Conservation (phyloP, 1,140 invertebrate genomes). For the Drosophila varians region DNA sequence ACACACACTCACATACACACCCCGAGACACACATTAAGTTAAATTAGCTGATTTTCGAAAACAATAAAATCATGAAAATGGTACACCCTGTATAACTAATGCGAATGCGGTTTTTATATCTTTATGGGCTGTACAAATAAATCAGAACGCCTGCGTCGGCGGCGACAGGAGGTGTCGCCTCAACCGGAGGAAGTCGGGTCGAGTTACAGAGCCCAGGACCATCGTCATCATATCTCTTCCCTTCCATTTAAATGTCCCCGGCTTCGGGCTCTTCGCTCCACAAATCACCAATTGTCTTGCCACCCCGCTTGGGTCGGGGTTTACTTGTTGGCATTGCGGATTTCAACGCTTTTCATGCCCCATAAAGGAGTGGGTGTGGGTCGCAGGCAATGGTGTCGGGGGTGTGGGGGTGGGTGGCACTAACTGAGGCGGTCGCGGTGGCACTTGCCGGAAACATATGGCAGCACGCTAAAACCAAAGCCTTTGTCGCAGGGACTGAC, state of each 20-base stretch:
- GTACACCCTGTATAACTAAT: slow-evolving; percentile 36
- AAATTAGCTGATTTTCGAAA: slow-evolving; percentile 73
- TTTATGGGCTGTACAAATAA: slow-evolving; percentile 60
- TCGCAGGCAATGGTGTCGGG: too few relatives aligned
- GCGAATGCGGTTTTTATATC: slow-evolving; percentile 50
- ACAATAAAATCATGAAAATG: slow-evolving; percentile 56
- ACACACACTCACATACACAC: slow-evolving; percentile 7
- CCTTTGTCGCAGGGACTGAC: slow-evolving; percentile 32
- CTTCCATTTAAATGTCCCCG: background rate
- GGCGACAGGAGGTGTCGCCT: slow-evolving; percentile 59
- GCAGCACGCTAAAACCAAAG: slow-evolving; percentile 78
- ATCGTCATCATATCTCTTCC: slow-evolving; percentile 20
- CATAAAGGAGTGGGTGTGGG: slow-evolving; percentile 20
- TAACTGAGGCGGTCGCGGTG: slow-evolving; percentile 23
- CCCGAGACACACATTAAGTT: slow-evolving; percentile 50
- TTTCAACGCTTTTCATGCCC: slow-evolving; percentile 75
- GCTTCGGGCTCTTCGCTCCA: slow-evolving; percentile 3
- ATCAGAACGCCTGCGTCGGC: slow-evolving; percentile 40
- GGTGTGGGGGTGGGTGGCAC: background rate
- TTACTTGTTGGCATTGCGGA: slow-evolving; percentile 72
- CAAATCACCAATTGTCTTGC: slow-evolving; percentile 43
- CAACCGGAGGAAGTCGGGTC: slow-evolving; percentile 26
- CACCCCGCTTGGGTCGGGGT: slow-evolving; percentile 15
- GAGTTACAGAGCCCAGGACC: slow-evolving; percentile 38
- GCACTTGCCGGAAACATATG: slow-evolving; percentile 81